Percentiles rank a stretch among this genome's conserved stretches.
These are phyloP conservation scores for Orthonevra nobilis DNA, from an alignment of 2,888 invertebrate species.

Conservation along the genomic window DNA sequence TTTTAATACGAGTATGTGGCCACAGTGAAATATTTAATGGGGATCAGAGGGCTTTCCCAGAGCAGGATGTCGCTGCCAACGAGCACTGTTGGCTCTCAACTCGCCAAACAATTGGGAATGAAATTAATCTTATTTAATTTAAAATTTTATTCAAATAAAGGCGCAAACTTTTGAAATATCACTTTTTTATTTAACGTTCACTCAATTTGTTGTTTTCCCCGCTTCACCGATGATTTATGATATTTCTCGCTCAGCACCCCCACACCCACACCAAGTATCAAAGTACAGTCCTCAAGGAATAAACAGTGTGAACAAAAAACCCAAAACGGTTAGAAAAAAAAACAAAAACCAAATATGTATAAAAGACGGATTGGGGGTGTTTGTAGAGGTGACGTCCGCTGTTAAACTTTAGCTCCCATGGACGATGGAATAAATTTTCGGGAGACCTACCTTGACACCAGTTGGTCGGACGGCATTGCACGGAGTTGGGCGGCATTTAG, in stretches of 20 bases:
- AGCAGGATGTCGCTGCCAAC: conserved; percentile 4
- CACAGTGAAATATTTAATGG: conserved; percentile 35
- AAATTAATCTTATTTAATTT: conserved; percentile 70
- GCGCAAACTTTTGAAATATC: conserved; percentile 66
- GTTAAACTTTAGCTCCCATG: conserved; percentile 55
- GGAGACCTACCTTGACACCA: conserved; percentile 54
- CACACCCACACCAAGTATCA: neutral
- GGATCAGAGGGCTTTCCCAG: too few relatives aligned
- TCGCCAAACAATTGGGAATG: conserved; percentile 60
- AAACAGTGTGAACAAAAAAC: neutral
- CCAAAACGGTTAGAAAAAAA: too few relatives aligned
- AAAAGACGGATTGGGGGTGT: conserved; percentile 15
- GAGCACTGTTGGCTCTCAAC: conserved; percentile 1
- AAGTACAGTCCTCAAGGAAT: conserved; percentile 29
- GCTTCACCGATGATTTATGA: conserved; percentile 67
- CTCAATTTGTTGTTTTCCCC: conserved; percentile 68
- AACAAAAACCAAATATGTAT: too few relatives aligned
- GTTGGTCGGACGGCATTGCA: conserved; percentile 36
- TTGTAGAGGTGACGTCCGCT: conserved; percentile 54
- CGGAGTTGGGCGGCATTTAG: conserved; percentile 48
- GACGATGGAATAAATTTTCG: conserved; percentile 38
- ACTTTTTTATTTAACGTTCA: conserved; percentile 67
- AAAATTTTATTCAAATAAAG: conserved; percentile 68
- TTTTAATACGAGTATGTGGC: conserved; percentile 59
- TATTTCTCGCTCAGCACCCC: conserved; percentile 48